These are phyloP conservation scores for Indicator maculatus DNA, from an alignment of 2,113 vertebrate genomes.

Conservation along the genomic window DNA sequence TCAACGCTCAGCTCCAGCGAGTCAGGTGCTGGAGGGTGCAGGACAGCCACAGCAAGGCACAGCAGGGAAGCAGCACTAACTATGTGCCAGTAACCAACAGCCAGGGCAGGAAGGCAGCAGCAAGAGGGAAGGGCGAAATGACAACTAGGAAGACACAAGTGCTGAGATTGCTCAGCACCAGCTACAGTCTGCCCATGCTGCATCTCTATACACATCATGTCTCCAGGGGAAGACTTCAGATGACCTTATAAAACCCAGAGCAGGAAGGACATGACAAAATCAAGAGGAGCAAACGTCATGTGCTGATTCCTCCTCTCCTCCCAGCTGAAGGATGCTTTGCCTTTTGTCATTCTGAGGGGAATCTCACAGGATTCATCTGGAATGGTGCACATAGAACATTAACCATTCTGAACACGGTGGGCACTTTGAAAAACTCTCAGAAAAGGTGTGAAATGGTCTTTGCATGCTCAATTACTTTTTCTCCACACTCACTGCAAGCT, in stretches of 20 bases:
- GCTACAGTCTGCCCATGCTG: background rate
- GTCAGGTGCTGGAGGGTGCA: background rate
- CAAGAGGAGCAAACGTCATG: background rate
- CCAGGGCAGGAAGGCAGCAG: background rate
- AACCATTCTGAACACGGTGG: background rate
- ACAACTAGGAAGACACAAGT: background rate
- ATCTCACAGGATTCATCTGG: background rate
- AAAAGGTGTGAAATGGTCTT: background rate
- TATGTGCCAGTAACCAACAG: background rate
- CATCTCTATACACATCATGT: rapidly evolving
- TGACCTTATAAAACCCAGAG: background rate
- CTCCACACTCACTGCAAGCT: background rate
- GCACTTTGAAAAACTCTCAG: background rate
- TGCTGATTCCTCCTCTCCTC: background rate
- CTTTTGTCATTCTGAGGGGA: background rate
- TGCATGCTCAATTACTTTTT: background rate
- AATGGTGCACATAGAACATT: background rate
- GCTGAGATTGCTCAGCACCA: background rate
- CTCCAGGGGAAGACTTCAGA: background rate
- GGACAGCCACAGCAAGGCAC: background rate
- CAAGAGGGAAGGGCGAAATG: background rate
- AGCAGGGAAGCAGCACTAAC: rapidly evolving
- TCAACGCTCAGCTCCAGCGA: rapidly evolving
- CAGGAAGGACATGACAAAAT: background rate
- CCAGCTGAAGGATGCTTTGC: background rate